A percentile compares a stretch with the other conserved stretches of the same genome.
Evolutionary conservation across 2,797 vertebrate genomes (phyloP).

Genomic region (Rhinatrema bivittatum): DNA sequence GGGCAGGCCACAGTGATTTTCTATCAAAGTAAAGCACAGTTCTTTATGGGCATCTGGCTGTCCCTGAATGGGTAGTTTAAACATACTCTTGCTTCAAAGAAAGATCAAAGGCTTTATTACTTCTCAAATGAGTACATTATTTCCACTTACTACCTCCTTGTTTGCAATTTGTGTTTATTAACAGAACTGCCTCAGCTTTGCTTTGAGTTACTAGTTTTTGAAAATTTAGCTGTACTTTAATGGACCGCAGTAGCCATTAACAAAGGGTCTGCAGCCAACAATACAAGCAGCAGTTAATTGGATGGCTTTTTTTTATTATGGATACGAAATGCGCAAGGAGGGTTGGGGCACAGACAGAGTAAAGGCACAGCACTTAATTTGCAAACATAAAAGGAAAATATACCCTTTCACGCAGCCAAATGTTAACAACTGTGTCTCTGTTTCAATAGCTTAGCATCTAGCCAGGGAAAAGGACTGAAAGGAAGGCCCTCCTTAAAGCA

Average conservation of each 20-base stretch:
- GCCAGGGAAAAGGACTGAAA: no score
- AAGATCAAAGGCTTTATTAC: slow-evolving; percentile 71
- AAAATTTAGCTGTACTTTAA: slow-evolving; percentile 32
- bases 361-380: no score
- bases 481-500: no score
- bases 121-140: slow-evolving; percentile 63
- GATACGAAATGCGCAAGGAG: no score
- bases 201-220: slow-evolving; percentile 39
- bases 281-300: slow-evolving; percentile 22
- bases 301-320: no score
- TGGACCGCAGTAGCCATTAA: slow-evolving; percentile 28
- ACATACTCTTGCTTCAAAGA: slow-evolving; percentile 58
- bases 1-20: slow-evolving; percentile 59
- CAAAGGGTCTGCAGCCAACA: slow-evolving; percentile 24
- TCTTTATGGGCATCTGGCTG: slow-evolving; percentile 67
- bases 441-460: no score
- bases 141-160: slow-evolving; percentile 61
- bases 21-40: slow-evolving; percentile 62
- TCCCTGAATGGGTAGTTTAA: slow-evolving; percentile 63
- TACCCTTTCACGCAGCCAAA: no score
- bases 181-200: slow-evolving; percentile 50
- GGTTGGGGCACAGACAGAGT: no score
- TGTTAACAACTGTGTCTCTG: no score
- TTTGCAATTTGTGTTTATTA: slow-evolving; percentile 63
- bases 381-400: no score